Evolutionary conservation across 2,113 vertebrate genomes (phyloP).

Genomic region (Dromaius novaehollandiae): DNA sequence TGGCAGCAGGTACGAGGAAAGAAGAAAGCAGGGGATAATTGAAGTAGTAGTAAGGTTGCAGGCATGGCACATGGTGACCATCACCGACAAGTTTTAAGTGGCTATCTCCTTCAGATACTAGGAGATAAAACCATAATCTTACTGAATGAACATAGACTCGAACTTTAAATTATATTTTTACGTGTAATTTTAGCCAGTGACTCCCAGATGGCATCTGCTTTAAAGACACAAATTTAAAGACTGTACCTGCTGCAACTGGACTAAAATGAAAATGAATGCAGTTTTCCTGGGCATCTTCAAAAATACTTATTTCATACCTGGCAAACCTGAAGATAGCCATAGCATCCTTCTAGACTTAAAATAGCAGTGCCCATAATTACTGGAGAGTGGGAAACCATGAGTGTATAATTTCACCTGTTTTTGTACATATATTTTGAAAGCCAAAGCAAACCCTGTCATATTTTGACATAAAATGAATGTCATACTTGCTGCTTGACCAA

Average conservation of each 20-base stretch:
- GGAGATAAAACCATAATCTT: not conserved
- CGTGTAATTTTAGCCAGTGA: not conserved
- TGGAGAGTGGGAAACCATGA: not conserved
- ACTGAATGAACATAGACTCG: not conserved
- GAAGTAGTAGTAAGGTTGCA: no score
- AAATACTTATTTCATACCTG: not conserved
- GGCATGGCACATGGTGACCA: no score
- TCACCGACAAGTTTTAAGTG: no score
- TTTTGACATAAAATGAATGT: not conserved
- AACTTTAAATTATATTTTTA: not conserved
- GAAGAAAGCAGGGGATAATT: not conserved
- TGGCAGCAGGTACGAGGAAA: not conserved
- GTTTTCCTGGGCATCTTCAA: not conserved
- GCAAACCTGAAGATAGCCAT: not conserved
- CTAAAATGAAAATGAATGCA: not conserved
- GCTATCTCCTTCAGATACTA: no score
- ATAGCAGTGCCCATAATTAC: not conserved
- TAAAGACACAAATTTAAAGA: not conserved
- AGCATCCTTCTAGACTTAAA: not conserved
- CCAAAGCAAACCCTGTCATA: not conserved
- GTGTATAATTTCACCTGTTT: not conserved
- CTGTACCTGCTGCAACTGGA: not conserved
- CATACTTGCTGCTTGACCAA: not conserved
- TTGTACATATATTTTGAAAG: not conserved
- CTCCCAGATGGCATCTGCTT: not conserved